Percentiles rank a stretch among this genome's conserved stretches.
Evolutionary conservation across 2,797 vertebrate genomes (phyloP).

Genomic region (Malacoraja senta): DNA sequence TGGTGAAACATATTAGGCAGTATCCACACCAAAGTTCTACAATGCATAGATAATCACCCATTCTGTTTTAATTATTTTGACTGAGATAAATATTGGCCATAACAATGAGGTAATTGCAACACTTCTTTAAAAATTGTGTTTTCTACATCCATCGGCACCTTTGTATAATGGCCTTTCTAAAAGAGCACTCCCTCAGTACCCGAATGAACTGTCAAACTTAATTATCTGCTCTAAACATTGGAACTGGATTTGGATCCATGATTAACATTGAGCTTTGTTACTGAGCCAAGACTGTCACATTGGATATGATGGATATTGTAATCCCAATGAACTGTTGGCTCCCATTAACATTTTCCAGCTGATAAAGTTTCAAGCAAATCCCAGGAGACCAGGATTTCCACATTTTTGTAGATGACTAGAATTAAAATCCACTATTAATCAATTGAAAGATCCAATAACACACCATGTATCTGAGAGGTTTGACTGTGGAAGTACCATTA

Average conservation of each 20-base stretch:
- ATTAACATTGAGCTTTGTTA: not conserved
- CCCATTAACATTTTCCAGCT: not conserved
- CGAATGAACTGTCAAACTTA: not conserved
- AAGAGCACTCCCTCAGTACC: not conserved
- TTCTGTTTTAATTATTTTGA: not conserved
- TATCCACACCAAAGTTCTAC: not conserved
- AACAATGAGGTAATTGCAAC: not conserved
- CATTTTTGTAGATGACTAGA: not conserved
- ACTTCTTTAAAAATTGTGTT: not conserved
- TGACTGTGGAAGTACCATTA: not conserved
- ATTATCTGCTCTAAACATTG: not conserved
- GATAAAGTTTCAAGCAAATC: not conserved
- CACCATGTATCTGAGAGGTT: not conserved
- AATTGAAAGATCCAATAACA: not conserved
- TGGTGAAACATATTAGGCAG: not conserved
- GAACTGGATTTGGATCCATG: not conserved
- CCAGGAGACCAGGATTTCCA: not conserved
- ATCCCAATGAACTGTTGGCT: not conserved
- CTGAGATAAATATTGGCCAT: not conserved
- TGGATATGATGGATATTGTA: not conserved
- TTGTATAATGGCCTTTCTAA: not conserved
- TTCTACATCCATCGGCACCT: not conserved
- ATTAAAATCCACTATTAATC: not conserved
- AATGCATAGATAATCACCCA: not conserved
- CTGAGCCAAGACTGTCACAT: not conserved